phyloP scores from a whole-genome alignment of 2,888 invertebrate species.

The Meghimatium bilineatum region DNA sequence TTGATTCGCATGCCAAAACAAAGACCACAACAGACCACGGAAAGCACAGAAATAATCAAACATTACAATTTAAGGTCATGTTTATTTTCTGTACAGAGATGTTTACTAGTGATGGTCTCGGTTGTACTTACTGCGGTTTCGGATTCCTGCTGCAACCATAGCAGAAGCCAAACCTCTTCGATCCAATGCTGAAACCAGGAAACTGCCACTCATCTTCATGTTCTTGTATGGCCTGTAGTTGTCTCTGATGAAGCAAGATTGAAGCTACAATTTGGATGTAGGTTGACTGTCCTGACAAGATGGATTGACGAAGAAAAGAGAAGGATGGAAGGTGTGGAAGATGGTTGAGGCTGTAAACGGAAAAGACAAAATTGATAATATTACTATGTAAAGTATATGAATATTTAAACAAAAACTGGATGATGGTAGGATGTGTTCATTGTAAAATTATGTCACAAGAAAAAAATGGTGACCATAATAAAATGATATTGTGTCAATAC shows the following conservation, averaged over 20 bases:
- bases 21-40: too few species aligned
- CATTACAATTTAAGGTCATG: too few species aligned
- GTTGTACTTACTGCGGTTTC: slow-evolving; percentile 66
- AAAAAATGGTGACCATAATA: too few species aligned
- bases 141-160: slow-evolving; percentile 71
- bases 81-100: too few species aligned
- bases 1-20: too few species aligned
- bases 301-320: slow-evolving; percentile 62
- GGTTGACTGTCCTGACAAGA: slow-evolving; percentile 56
- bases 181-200: slow-evolving; percentile 69
- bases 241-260: slow-evolving; percentile 61
- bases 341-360: slow-evolving; percentile 58
- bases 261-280: slow-evolving; percentile 67
- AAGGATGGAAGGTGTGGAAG: slow-evolving; percentile 63
- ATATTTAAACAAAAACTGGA: too few species aligned
- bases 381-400: too few species aligned
- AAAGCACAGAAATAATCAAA: too few species aligned
- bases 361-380: neutral
- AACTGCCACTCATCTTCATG: slow-evolving; percentile 61
- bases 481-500: too few species aligned
- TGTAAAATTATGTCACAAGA: too few species aligned
- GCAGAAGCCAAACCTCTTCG: slow-evolving; percentile 66
- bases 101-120: too few species aligned
- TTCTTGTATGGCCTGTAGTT: slow-evolving; percentile 59
- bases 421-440: too few species aligned